Evolutionary conservation across 1,140 invertebrate genomes (phyloP).

Genomic region (Melipona quadrifasciata): DNA sequence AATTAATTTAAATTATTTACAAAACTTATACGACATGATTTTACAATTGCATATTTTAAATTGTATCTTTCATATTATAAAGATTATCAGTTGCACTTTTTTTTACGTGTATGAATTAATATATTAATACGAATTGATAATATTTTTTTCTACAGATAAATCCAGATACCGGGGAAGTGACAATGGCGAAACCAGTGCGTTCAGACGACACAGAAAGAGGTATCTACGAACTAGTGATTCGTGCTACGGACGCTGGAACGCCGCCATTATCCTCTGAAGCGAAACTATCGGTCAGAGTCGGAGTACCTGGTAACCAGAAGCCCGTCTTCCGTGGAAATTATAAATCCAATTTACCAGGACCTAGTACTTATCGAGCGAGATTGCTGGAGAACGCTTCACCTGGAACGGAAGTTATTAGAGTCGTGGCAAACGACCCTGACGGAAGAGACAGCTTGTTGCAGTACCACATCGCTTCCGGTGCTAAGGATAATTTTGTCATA

Average conservation of each 20-base stretch:
- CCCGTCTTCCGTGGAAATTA: slow-evolving; percentile 89
- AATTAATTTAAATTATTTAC: too few species aligned
- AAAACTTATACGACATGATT: too few species aligned
- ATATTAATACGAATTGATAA: neutral
- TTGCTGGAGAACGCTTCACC: slow-evolving; percentile 87
- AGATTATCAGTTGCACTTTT: too few species aligned
- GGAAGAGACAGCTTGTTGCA: slow-evolving; percentile 86
- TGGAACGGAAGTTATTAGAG: slow-evolving; percentile 87
- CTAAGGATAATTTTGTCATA: slow-evolving; percentile 91
- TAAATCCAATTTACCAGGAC: slow-evolving; percentile 82
- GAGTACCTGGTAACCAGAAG: slow-evolving; percentile 89
- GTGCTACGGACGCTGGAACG: slow-evolving; percentile 87
- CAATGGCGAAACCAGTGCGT: slow-evolving; percentile 84
- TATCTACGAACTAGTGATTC: slow-evolving; percentile 86
- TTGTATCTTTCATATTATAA: too few species aligned
- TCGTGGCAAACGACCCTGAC: slow-evolving; percentile 89
- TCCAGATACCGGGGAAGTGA: slow-evolving; percentile 86
- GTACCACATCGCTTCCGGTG: slow-evolving; percentile 88
- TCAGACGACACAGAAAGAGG: slow-evolving; percentile 88
- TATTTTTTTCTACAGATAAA: slow-evolving; percentile 83
- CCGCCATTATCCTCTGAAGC: slow-evolving; percentile 86
- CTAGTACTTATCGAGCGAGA: slow-evolving; percentile 86
- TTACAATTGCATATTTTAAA: too few species aligned
- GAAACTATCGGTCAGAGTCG: slow-evolving; percentile 86
- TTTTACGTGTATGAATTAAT: too few species aligned